Evolutionary conservation across 2,797 vertebrate species (phyloP), one percentile per base, ranked within the genome.

Genomic region (Sylvia borin): DNA sequence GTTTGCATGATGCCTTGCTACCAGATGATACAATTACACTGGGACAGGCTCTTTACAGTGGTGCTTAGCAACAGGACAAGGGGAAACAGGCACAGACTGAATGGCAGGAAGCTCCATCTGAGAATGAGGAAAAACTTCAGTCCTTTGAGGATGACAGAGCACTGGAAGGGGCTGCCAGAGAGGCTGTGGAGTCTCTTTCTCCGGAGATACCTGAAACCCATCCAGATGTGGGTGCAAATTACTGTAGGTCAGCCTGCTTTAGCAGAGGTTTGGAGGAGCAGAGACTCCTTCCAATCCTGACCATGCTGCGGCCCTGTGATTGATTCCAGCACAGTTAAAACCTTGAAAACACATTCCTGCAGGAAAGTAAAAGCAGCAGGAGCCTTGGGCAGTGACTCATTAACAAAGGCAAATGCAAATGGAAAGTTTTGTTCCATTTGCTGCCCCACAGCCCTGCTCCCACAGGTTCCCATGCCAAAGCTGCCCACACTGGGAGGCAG

Each of bases 301-400:
- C 22, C 11, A 38, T 29, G 54, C 53, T 8, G 1, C 16, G 4
- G 12, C 32, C n/a, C 54, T 72, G 53, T 78, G 54, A 67, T 14
- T 90, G 70, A 88, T 66, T 88, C 73, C 92, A 70, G 55, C 62
- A 61, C 72, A 55, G 62, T n/a, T 65, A 85, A 95, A 88, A 77
- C 12, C 0, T 0, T 45, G 61, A 60, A 83, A 85, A 91, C 31
- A 26, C 58, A 47, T 84, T 92, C 68, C 91, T 88, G 65, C 36
- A 94, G 76, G 70, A 84, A 90, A 90, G 73, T 36, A 88, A 91
- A 96, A 93, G 65, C 76, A 92, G 82, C 85, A 53, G 85, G 82
- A 92, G 74, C 58, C 62, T 76, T 19, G 76, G 70, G 73, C 50
- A 75, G 88, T 88, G 73, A 92, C 58, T 92, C 90, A 88, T 58